Evolutionary conservation across 37 sponge, comb jelly and placozoan species (phyloP), one percentile per base, ranked within the genome.

Genomic region (Aplysina aerophoba): DNA sequence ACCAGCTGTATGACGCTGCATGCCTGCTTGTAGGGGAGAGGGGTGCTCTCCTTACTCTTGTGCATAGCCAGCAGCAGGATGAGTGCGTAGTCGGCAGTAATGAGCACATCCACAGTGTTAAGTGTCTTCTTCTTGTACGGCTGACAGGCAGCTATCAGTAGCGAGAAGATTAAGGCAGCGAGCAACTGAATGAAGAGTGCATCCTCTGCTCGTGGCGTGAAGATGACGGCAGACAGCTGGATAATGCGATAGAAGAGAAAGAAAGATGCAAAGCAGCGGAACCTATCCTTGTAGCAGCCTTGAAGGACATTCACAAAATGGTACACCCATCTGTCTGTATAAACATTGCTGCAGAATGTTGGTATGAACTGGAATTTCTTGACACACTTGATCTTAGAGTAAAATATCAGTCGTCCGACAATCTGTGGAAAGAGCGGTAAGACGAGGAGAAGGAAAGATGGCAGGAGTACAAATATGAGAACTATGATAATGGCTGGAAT

Each of bases 261-360:
- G 19, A 69, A 31, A 30, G 71, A 69, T 30, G 71, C 71, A 69
- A 69, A 69, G 2, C 28, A 34, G 71, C 71, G 71, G 34, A 6
- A 69, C 34, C 34, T 30, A 35, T 69, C 28, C 71, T 69, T 69
- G 71, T 34, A 69, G 34, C 71, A 31, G 19, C 71, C 71, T 30
- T 69, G 71, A 1, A 31, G 34, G 33, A 69, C 33, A 30, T 69
- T 35, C 71, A 69, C 35, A 30, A 69, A 77, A 14, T 77, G 55
- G 15, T 64, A 35, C n/a, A 38, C 44, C 55, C 82, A 61, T 30
- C 35, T 13, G 15, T 36, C 82, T 28, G 62, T 58, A 22, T 28
- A 34, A 0, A 25, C 61, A 14, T 59, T 73, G 28, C 75, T 73
- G 22, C 75, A 73, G 30, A 73, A 22, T 36, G 35, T 36, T 73